phyloP scores from a whole-genome alignment of 2,113 vertebrate species.

The Pterocles gutturalis region DNA sequence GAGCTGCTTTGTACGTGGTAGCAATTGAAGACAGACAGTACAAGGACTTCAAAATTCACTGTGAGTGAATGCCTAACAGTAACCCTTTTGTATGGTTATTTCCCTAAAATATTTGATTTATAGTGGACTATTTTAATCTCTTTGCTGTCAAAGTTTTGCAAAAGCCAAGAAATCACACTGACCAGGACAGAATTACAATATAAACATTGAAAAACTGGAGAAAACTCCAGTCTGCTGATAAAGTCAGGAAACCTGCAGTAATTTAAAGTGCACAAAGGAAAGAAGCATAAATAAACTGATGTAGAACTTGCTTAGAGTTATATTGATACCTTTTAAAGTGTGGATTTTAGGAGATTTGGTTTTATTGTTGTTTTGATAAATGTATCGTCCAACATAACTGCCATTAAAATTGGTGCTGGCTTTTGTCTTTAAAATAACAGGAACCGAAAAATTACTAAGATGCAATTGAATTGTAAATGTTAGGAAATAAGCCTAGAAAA shows the following conservation, averaged over 20 bases:
- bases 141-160: neutral
- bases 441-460: neutral
- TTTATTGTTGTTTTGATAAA: neutral
- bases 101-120: neutral
- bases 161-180: neutral
- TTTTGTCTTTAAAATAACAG: neutral
- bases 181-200: neutral
- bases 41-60: slow-evolving; percentile 99
- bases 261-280: neutral
- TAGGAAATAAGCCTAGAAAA: neutral
- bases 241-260: neutral
- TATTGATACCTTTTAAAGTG: neutral
- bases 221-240: neutral
- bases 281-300: neutral
- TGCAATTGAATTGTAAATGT: neutral
- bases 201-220: neutral
- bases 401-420: neutral
- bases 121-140: neutral
- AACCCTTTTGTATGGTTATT: neutral
- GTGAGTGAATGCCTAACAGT: slow-evolving; percentile 77
- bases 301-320: neutral
- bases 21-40: slow-evolving; percentile 98
- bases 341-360: neutral
- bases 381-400: neutral
- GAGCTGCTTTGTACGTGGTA: slow-evolving; percentile 95